Percentiles rank a stretch among this genome's conserved stretches.
These are phyloP conservation scores for Notechis scutatus DNA, from an alignment of 2,113 vertebrate species.

Conservation along the genomic window DNA sequence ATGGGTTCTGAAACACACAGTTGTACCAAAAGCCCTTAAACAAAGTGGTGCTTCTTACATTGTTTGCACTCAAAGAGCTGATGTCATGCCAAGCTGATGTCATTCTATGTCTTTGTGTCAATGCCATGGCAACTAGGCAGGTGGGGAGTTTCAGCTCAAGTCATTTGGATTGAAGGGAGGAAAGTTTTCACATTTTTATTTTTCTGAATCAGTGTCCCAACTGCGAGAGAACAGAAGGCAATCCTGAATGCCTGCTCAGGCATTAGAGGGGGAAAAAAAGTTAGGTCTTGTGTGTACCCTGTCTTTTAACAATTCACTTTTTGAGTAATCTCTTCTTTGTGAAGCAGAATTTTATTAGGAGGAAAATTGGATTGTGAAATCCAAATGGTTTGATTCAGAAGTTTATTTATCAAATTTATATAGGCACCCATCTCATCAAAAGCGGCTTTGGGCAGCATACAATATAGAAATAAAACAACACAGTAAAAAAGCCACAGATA, in stretches of 20 bases:
- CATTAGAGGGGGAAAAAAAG: neutral
- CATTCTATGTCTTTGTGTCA: slow-evolving; percentile 76
- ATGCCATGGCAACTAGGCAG: slow-evolving; percentile 75
- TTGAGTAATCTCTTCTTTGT: slow-evolving; percentile 33
- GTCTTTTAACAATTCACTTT: neutral
- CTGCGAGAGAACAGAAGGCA: slow-evolving; percentile 34
- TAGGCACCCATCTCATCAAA: neutral
- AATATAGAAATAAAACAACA: neutral
- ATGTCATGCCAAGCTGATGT: slow-evolving; percentile 82
- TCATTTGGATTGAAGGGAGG: slow-evolving; percentile 63
- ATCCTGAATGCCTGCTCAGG: neutral
- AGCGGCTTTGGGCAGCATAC: neutral
- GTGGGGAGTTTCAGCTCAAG: slow-evolving; percentile 76
- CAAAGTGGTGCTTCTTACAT: slow-evolving; percentile 78
- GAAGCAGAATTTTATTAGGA: fast-evolving
- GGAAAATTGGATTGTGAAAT: fast-evolving
- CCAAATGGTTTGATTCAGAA: neutral
- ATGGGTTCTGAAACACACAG: slow-evolving; percentile 66
- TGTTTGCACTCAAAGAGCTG: slow-evolving; percentile 80
- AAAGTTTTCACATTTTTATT: slow-evolving; percentile 52
- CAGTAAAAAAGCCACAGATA: neutral
- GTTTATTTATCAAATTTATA: neutral
- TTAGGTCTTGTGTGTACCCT: neutral
- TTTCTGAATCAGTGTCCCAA: neutral
- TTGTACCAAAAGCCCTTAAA: slow-evolving; percentile 67